A percentile compares a stretch with the other conserved stretches of the same genome.
Evolutionary conservation across 2,888 invertebrate genomes (phyloP).

Genomic region (Dolichomitus sp.): DNA sequence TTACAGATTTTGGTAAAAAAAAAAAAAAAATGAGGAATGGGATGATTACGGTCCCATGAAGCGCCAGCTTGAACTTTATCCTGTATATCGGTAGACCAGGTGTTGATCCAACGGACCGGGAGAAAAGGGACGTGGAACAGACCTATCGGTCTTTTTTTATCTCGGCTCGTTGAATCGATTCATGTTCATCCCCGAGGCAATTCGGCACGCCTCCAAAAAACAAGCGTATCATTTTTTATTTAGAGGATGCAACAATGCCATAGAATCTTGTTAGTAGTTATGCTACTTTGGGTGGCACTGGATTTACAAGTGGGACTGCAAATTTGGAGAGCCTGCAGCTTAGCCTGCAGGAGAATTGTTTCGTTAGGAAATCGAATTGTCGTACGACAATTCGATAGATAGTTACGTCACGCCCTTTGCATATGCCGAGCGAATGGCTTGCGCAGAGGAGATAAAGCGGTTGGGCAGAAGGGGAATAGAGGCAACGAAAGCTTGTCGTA

Average conservation of each 20-base stretch:
- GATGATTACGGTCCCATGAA: background rate
- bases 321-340: conserved; percentile 15
- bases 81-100: conserved; percentile 43
- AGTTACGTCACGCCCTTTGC: conserved; percentile 67
- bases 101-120: conserved; percentile 59
- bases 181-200: conserved; percentile 62
- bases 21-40: background rate
- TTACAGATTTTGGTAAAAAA: background rate
- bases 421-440: conserved; percentile 65
- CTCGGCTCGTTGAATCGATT: conserved; percentile 64
- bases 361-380: conserved; percentile 66
- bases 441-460: conserved; percentile 32
- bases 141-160: conserved; percentile 29
- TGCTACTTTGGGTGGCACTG: background rate
- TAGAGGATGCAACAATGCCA: conserved; percentile 25
- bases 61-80: background rate
- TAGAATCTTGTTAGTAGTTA: conserved; percentile 34
- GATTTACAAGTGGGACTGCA: background rate
- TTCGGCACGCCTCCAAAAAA: conserved; percentile 66
- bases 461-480: background rate
- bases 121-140: conserved; percentile 30
- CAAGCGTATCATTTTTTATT: conserved; percentile 43
- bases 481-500: conserved; percentile 11
- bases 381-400: conserved; percentile 66
- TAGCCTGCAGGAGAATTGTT: conserved; percentile 28